A percentile compares a stretch with the other conserved stretches of the same genome.
These are phyloP conservation scores for Patiria pectinifera DNA, from an alignment of 53 echinoderm and acorn worm genomes.

Conservation along the genomic window DNA sequence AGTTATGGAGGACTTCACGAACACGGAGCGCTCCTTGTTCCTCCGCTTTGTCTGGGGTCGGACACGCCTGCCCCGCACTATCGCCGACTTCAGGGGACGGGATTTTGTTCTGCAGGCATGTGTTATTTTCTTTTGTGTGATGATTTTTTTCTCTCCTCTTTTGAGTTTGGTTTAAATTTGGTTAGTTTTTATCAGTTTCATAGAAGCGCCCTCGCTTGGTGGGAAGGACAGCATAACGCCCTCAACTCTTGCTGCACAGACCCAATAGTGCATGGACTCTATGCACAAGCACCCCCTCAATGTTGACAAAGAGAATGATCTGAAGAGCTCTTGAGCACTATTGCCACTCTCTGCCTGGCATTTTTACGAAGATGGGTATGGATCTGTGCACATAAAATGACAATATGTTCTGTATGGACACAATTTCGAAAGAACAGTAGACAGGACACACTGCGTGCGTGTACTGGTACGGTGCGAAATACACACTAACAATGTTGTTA, in stretches of 20 bases:
- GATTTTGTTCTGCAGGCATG: conserved; percentile 96
- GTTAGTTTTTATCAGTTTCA: not conserved
- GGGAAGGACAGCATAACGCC: not conserved
- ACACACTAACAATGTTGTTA: too few species aligned
- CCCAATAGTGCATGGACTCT: not conserved
- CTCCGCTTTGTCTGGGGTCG: conserved; percentile 96
- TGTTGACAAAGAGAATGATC: too few species aligned
- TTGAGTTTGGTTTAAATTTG: too few species aligned
- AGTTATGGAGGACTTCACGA: conserved; percentile 98
- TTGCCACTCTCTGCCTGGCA: too few species aligned
- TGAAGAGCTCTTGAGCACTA: too few species aligned
- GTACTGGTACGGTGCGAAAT: too few species aligned
- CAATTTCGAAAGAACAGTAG: too few species aligned
- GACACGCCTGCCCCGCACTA: conserved; percentile 92
- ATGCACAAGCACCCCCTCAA: not conserved
- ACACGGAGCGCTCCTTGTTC: conserved; percentile 94
- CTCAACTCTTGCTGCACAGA: not conserved
- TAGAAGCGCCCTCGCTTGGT: not conserved
- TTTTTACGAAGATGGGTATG: too few species aligned
- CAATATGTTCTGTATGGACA: too few species aligned
- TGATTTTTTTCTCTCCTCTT: not conserved
- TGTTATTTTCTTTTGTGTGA: not conserved
- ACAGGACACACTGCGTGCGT: too few species aligned
- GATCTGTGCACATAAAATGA: too few species aligned
- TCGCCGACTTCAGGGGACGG: conserved; percentile 95